Evolutionary conservation across 2,113 vertebrate species (phyloP), one percentile per base, ranked within the genome.

Genomic region (Clarias gariepinus): DNA sequence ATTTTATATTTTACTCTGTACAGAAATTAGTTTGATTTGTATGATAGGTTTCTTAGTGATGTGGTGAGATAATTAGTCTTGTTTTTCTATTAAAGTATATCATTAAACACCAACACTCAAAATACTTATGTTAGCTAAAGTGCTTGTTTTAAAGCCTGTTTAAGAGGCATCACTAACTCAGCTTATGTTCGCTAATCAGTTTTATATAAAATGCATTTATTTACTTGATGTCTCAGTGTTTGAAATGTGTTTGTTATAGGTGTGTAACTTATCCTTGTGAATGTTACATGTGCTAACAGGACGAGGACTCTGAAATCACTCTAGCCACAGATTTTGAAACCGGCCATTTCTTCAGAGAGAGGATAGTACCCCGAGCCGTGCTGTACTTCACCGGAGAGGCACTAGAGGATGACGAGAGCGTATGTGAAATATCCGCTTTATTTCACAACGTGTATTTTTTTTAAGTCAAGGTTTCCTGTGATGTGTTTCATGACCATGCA

Each of bases 371-470:
- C 1, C 94, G 98, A 90, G 98, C 98, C 0, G 97, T 99, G 87
- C 96, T 99, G n/a, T 99, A 99, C 93, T 99, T 99, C 93, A 99
- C 98, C 0, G 98, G 98, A 47, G 97, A 99, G 93, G 97, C 98
- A 81, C 95, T 99, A 92, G 98, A 99, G 83, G 98, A 99, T 47
- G 97, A 98, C 5, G 98, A 99, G 87, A 98, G 98, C 0, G 98
- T 99, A 95, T 71, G 97, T 95, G 47, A 82, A 61, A 61, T 15
- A 25, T 41, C 30, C 23, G 7, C 25, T 63, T 9, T 57, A 8
- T n/a, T n/a, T n/a, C n/a, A n/a, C n/a, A n/a, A n/a, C 2, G 16
- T 61, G 2, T n/a, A n/a, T 41, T 78, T 85, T 36, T 85, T 36
- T 36, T 36, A 2, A 2, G 60, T 84, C n/a, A 68, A 68, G 36